Percentiles rank a stretch among this genome's conserved stretches.
Evolutionary conservation across 2,113 vertebrate species (phyloP).

Genomic region (Nyctereutes procyonoides): DNA sequence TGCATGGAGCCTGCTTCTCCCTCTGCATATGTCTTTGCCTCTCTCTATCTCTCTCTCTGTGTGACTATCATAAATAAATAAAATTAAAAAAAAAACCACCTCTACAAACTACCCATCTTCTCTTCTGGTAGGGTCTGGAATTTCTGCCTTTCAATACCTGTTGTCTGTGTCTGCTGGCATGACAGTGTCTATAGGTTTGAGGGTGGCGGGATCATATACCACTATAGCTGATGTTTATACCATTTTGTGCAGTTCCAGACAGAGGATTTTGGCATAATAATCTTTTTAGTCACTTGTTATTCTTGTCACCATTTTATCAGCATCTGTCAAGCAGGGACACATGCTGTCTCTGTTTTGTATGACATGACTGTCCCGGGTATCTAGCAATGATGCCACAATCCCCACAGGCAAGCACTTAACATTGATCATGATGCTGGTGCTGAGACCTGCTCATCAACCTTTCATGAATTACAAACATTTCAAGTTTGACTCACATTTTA

Average conservation of each 20-base stretch:
- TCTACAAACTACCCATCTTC: background rate
- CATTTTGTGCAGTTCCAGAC: background rate
- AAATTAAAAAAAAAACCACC: too few species aligned
- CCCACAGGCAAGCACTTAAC: conserved; percentile 67
- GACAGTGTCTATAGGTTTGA: background rate
- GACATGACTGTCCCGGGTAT: conserved; percentile 35
- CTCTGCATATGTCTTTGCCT: too few species aligned
- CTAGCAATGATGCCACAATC: conserved; percentile 2
- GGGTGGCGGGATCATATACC: background rate
- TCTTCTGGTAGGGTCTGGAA: background rate
- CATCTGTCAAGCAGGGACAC: conserved; percentile 72
- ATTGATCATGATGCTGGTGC: conserved; percentile 7
- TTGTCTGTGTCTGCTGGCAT: background rate
- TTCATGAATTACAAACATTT: conserved; percentile 74
- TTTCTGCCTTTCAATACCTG: background rate
- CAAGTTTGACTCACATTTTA: conserved; percentile 66
- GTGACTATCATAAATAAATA: too few species aligned
- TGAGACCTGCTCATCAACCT: conserved; percentile 60
- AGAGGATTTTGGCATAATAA: conserved; percentile 55
- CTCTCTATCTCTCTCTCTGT: too few species aligned
- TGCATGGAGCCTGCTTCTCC: too few species aligned
- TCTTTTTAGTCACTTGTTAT: conserved; percentile 72
- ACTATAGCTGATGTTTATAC: conserved; percentile 42
- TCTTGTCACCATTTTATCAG: conserved; percentile 75
- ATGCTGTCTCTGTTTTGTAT: conserved; percentile 74